Evolutionary conservation across 2,888 invertebrate species (phyloP), one percentile per base, ranked within the genome.

Genomic region (Ormyrus labotus): DNA sequence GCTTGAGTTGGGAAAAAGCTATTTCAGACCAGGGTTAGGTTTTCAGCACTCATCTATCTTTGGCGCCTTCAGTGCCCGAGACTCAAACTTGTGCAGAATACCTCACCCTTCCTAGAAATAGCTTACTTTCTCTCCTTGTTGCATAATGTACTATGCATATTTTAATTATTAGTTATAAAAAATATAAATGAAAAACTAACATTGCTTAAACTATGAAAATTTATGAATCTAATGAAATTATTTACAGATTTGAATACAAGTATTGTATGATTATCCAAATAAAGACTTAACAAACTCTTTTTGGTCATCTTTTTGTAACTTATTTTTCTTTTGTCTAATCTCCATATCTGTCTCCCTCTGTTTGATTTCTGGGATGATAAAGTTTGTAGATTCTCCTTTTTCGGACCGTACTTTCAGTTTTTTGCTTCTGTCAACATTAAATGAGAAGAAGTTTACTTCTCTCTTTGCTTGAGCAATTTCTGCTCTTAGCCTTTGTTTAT

Each of bases 381-480:
- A 89, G 0, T 61, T 83, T 1, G 83, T 80, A 0, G 60, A 55
- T 48, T 83, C 81, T 60, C 85, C 84, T 9, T 85, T 76, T 63
- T 86, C 83, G 86, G 90, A 91, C 74, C 89, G 92, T 85, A 92
- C 93, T 83, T 93, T 94, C 13, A 94, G 88, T 88, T 93, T 95
- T 85, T 95, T 95, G 89, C 95, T 95, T 86, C 95, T 95, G 85
- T 96, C 96, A 34, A 97, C 93, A 92, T 96, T 96, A 77, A 94
- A 93, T 81, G 96, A 95, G 91, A 97, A 96, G 92, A 96, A 97
- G 83, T 95, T 95, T 0, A 97, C 95, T 90, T 98, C 97, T 90
- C 96, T 95, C 90, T 98, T 98, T 0, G 97, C 98, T 88, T 98
- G 96, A 11, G 96, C 94, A 77, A 98, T 96, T 92, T 98, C 98